phyloP scores from a whole-genome alignment of 2,888 invertebrate species.

The Euplagia quadripunctaria region DNA sequence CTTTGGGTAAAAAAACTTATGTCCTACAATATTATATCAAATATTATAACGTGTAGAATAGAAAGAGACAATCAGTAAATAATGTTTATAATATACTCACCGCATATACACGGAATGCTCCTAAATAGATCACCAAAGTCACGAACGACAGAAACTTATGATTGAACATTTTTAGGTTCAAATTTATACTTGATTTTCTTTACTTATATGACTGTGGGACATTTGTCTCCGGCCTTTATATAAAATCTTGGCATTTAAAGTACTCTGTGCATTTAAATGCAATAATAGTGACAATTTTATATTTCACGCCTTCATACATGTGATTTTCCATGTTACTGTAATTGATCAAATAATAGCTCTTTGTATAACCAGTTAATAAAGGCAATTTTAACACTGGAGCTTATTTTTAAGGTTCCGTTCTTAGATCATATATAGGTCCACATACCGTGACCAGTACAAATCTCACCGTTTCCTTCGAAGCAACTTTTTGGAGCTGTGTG shows the following conservation, averaged over 20 bases:
- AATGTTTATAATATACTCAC: not conserved
- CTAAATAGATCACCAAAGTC: not conserved
- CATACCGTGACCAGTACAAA: too few species aligned
- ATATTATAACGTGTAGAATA: too few species aligned
- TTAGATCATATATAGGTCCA: too few species aligned
- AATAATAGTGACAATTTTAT: not conserved
- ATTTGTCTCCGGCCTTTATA: not conserved
- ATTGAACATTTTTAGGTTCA: not conserved
- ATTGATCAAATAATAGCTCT: not conserved
- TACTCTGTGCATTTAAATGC: not conserved
- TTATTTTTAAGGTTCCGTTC: too few species aligned
- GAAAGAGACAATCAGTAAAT: too few species aligned
- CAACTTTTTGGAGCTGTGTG: too few species aligned
- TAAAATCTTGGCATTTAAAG: not conserved
- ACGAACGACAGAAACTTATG: not conserved
- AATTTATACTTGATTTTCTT: not conserved
- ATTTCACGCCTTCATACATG: not conserved
- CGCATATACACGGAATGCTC: not conserved
- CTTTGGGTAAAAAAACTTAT: too few species aligned
- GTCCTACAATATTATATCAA: too few species aligned
- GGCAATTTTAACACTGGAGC: too few species aligned
- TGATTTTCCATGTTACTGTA: not conserved
- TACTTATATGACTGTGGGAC: not conserved
- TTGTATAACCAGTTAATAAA: not conserved
- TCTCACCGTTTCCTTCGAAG: too few species aligned